Conservation (phyloP, 2,888 invertebrate species). For the Axea sp. region DNA sequence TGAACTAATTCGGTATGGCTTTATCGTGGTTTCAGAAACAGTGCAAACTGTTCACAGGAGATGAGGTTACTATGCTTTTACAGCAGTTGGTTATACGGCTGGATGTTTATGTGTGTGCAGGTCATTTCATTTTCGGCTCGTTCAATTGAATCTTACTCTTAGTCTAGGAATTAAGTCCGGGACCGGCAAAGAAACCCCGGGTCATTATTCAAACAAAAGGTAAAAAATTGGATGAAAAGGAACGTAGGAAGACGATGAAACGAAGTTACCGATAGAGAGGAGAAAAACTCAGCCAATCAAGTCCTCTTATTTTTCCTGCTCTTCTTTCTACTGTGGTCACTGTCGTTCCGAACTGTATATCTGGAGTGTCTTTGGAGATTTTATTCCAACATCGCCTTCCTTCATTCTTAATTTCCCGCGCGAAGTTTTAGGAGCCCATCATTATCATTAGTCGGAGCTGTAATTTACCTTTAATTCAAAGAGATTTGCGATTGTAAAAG, state of each 20-base stretch:
- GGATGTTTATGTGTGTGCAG: background rate
- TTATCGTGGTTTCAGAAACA: conserved; percentile 25
- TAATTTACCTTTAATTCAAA: conserved; percentile 53
- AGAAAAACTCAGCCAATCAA: conserved; percentile 50
- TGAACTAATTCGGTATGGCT: conserved; percentile 36
- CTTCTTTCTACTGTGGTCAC: conserved; percentile 38
- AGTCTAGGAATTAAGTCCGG: conserved; percentile 30
- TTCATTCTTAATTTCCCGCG: conserved; percentile 53
- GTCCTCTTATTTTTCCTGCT: conserved; percentile 26
- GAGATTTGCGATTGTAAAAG: conserved; percentile 24
- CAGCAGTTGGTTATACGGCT: conserved; percentile 2
- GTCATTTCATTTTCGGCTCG: conserved; percentile 35
- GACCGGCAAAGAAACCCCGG: conserved; percentile 2
- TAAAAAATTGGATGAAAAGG: conserved; percentile 9
- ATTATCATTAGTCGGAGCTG: conserved; percentile 57
- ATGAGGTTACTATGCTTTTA: conserved; percentile 38
- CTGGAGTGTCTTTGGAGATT: conserved; percentile 29
- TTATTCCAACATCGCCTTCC: conserved; percentile 47
- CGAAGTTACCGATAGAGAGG: conserved; percentile 31
- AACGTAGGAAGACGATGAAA: background rate
- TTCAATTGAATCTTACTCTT: conserved; percentile 47
- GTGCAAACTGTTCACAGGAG: background rate
- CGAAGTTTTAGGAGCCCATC: conserved; percentile 50
- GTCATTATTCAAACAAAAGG: conserved; percentile 44
- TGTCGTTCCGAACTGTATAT: conserved; percentile 39